Conservation (phyloP, 2,888 invertebrate genomes). For the Holacanthella duospinosa region DNA sequence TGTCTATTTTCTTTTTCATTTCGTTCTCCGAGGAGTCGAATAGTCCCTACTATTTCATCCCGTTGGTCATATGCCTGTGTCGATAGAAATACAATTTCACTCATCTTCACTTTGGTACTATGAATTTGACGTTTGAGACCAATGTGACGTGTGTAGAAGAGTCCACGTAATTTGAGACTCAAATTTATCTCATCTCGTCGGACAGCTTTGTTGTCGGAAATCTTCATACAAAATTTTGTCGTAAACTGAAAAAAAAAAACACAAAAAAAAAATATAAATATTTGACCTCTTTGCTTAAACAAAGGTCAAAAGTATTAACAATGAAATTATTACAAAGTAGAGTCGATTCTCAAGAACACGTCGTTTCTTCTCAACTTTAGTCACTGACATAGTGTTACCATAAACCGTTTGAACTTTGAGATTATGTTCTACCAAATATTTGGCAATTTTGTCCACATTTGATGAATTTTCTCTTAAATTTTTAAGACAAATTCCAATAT, state of each 20-base stretch:
- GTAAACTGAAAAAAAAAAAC: conserved; percentile 14
- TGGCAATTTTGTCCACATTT: conserved; percentile 28
- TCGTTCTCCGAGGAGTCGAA: conserved; percentile 21
- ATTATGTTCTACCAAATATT: conserved; percentile 24
- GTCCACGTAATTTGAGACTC: conserved; percentile 28
- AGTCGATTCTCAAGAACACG: conserved; percentile 25
- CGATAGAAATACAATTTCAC: conserved; percentile 27
- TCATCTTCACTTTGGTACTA: conserved; percentile 23
- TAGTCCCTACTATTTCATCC: conserved; percentile 25
- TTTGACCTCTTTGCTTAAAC: not conserved
- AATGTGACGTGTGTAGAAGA: conserved; percentile 23
- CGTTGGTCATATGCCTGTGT: conserved; percentile 28
- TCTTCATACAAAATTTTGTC: conserved; percentile 24
- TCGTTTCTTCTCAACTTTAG: conserved; percentile 17
- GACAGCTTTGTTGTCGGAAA: conserved; percentile 22
- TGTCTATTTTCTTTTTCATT: conserved; percentile 29
- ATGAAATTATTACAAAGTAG: conserved; percentile 10
- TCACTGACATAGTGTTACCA: conserved; percentile 23
- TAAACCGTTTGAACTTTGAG: conserved; percentile 29
- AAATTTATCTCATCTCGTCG: conserved; percentile 22
- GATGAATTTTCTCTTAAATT: conserved; percentile 27
- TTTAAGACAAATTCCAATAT: conserved; percentile 17
- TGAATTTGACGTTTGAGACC: conserved; percentile 21
- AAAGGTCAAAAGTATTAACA: not conserved
- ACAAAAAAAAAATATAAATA: not conserved